Percentiles rank a stretch among this genome's conserved stretches.
Evolutionary conservation across 2,797 vertebrate genomes (phyloP).

Genomic region (Siniperca obscura): DNA sequence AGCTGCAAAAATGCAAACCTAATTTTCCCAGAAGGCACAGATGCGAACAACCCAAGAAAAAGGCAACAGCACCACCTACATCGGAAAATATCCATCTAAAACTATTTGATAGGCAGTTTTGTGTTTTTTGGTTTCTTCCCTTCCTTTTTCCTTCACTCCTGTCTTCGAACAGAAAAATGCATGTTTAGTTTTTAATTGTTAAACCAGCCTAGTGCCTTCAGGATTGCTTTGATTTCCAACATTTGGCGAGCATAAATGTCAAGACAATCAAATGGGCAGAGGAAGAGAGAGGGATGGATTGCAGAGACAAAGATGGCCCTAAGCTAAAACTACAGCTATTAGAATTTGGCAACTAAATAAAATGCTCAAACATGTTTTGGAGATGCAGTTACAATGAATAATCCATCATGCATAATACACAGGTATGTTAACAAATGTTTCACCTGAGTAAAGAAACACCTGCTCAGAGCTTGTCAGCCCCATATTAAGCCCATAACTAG

Average conservation of each 20-base stretch:
- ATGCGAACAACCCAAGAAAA: neutral
- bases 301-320: slow-evolving; percentile 16
- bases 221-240: slow-evolving; percentile 43
- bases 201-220: slow-evolving; percentile 11
- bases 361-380: neutral
- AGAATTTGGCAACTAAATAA: slow-evolving; percentile 34
- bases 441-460: slow-evolving; percentile 11
- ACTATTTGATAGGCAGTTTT: neutral
- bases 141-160: neutral
- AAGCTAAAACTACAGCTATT: slow-evolving; percentile 44
- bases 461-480: neutral
- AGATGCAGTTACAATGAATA: neutral
- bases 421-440: slow-evolving; percentile 26
- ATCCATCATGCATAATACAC: neutral
- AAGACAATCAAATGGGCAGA: slow-evolving; percentile 44
- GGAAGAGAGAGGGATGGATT: slow-evolving; percentile 19
- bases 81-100: neutral
- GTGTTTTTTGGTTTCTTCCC: neutral
- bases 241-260: slow-evolving; percentile 47
- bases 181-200: slow-evolving; percentile 34
- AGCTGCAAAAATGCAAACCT: slow-evolving; percentile 15
- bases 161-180: slow-evolving; percentile 35
- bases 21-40: neutral
- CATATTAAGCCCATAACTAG: slow-evolving; percentile 30
- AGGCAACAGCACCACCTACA: neutral